Base-by-base conservation (phyloP, 2,797 vertebrate genomes). In the Diglossa cyanea region DNA sequence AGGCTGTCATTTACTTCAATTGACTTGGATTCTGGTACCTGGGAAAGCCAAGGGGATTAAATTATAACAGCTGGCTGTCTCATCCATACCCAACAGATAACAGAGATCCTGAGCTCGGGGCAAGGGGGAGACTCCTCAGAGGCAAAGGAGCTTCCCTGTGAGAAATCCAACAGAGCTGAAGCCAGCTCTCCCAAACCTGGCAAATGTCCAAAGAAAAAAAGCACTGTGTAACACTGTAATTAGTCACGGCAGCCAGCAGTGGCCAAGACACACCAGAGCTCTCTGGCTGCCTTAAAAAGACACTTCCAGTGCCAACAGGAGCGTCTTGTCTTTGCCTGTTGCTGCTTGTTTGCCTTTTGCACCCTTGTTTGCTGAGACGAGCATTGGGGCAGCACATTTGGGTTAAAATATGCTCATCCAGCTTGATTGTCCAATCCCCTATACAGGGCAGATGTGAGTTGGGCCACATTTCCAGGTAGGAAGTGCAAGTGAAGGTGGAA, bases 21-120 rank as follows among this genome's bases (percentile, higher is more conserved):
- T 76, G 37, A 85, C 44, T 81, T 89, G 73, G 94, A 88, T 62
- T 78, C 66, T 2, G 19, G 44, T 91, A 94, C 73, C 51, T 94
- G 93, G 66, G 62, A 40, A 90, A 71, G 55, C 31, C 72, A 86
- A 37, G 4, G 25, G 85, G 44, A 7, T 66, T 94, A 55, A 94
- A 68, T 72, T 55, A 1, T 25, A 92, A 25, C 62, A 65, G 62
- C 92, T 66, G 81, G 39, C 28, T 42, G 51, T 93, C 86, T 95
- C 44, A 39, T 67, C 72, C 17, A 2, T 50, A 75, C 47, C 58
- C 2, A 0, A 37, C 62, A 88, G 86, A 92, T 77, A 86, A 88
- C 61, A 51, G 74, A 73, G 75, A 40, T 65, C 62, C 45, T 35
- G 65, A 71, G 37, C 60, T 78, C 2, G 7, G 58, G 55, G 28